Conservation (phyloP, 2,797 vertebrate genomes). For the Fistularia tabacaria region DNA sequence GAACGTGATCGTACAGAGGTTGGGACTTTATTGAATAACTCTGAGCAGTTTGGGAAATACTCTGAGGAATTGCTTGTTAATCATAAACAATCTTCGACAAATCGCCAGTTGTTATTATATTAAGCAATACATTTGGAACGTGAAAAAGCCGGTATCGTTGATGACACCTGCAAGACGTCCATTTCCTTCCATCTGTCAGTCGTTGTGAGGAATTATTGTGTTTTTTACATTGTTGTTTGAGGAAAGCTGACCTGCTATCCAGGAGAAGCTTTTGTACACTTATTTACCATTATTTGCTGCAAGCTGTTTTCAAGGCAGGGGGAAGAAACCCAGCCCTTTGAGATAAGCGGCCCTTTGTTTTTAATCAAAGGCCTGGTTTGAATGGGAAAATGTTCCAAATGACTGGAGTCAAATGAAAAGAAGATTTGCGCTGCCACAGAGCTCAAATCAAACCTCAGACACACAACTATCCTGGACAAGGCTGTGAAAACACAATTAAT, state of each 20-base stretch:
- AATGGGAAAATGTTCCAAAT: slow-evolving; percentile 68
- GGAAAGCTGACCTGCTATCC: slow-evolving; percentile 56
- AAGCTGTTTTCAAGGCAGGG: slow-evolving; percentile 59
- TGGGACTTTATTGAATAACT: slow-evolving; percentile 39
- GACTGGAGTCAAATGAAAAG: slow-evolving; percentile 61
- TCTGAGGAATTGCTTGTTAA: slow-evolving; percentile 58
- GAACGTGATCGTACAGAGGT: slow-evolving; percentile 33
- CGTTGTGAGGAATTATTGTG: slow-evolving; percentile 56
- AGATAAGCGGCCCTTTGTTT: slow-evolving; percentile 71
- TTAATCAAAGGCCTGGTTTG: slow-evolving; percentile 68
- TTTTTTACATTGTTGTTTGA: slow-evolving; percentile 56
- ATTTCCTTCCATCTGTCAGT: slow-evolving; percentile 54
- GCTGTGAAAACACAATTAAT: slow-evolving; percentile 30
- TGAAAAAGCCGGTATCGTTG: slow-evolving; percentile 58
- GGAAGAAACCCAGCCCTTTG: slow-evolving; percentile 68
- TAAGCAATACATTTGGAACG: slow-evolving; percentile 63
- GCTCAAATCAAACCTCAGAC: slow-evolving; percentile 57
- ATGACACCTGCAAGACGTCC: slow-evolving; percentile 42
- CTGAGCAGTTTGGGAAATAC: slow-evolving; percentile 45
- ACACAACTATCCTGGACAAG: slow-evolving; percentile 23
- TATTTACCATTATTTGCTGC: slow-evolving; percentile 68
- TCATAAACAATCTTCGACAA: slow-evolving; percentile 47
- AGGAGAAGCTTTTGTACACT: slow-evolving; percentile 59
- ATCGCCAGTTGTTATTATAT: slow-evolving; percentile 54
- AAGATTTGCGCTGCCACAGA: slow-evolving; percentile 44